Evolutionary conservation across 2,113 vertebrate species (phyloP).

Genomic region (Gracilinanus agilis): DNA sequence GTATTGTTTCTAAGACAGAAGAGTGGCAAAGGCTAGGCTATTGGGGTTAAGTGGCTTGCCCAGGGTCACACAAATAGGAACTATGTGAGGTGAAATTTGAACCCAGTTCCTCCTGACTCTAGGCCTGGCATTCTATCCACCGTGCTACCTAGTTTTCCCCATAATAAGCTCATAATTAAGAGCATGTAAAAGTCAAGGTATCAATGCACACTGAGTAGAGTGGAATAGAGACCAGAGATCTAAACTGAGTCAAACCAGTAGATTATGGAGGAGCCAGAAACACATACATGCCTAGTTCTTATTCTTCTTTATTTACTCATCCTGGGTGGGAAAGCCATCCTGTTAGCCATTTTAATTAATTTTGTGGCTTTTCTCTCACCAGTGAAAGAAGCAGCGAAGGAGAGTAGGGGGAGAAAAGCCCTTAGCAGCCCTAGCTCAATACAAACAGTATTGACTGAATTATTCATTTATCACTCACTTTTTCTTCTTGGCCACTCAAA

Average conservation of each 20-base stretch:
- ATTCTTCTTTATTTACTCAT: not conserved
- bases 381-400: not conserved
- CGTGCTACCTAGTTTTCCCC: not conserved
- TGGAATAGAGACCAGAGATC: not conserved
- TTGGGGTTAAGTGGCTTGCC: too few species aligned
- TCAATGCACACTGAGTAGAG: not conserved
- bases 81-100: too few species aligned
- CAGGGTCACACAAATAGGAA: too few species aligned
- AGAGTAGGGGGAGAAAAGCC: not conserved
- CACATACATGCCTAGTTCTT: not conserved
- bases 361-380: not conserved
- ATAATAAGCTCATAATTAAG: not conserved
- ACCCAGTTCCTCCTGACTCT: too few species aligned
- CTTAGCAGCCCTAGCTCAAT: not conserved
- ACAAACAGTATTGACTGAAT: not conserved
- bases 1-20: too few species aligned
- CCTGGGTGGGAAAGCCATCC: not conserved
- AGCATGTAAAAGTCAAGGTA: not conserved
- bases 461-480: not conserved
- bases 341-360: not conserved
- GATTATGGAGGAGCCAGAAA: not conserved
- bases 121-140: too few species aligned
- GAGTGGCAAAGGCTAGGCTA: too few species aligned
- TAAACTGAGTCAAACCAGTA: not conserved
- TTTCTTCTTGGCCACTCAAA: not conserved